These are phyloP conservation scores for Actinostola sp. DNA, from an alignment of 92 coral and sea anemone species.

Conservation along the genomic window DNA sequence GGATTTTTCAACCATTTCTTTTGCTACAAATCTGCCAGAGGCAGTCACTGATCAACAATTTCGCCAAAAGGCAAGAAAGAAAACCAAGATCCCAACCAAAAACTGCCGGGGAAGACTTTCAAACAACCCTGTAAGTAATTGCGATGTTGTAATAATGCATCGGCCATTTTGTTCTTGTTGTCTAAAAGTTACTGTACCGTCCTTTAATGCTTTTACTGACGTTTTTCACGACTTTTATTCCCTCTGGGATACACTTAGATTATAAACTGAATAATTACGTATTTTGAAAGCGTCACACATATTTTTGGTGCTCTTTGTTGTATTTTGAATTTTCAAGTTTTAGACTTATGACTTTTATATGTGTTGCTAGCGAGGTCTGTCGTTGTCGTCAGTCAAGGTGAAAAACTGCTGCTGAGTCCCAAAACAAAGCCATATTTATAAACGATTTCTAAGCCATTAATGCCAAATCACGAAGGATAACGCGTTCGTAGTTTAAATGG, in stretches of 20 bases:
- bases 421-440: too few species aligned
- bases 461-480: too few species aligned
- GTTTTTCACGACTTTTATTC: not conserved
- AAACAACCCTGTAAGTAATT: slow-evolving; percentile 84
- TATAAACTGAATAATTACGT: not conserved
- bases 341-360: too few species aligned
- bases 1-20: slow-evolving; percentile 8
- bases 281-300: not conserved
- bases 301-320: not conserved
- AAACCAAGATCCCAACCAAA: slow-evolving; percentile 82
- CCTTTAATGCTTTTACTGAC: not conserved
- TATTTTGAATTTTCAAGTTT: too few species aligned
- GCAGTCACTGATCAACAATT: slow-evolving; percentile 86
- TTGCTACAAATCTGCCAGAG: slow-evolving; percentile 72
- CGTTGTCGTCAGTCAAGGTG: too few species aligned
- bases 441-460: too few species aligned
- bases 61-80: slow-evolving; percentile 96
- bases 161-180: slow-evolving; percentile 34
- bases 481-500: too few species aligned
- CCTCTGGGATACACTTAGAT: not conserved
- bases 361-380: too few species aligned
- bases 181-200: not conserved
- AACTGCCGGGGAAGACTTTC: slow-evolving; percentile 81
- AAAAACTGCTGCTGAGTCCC: too few species aligned
- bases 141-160: not conserved